phyloP scores from a whole-genome alignment of 1,140 invertebrate species.

The Penaeus indicus region DNA sequence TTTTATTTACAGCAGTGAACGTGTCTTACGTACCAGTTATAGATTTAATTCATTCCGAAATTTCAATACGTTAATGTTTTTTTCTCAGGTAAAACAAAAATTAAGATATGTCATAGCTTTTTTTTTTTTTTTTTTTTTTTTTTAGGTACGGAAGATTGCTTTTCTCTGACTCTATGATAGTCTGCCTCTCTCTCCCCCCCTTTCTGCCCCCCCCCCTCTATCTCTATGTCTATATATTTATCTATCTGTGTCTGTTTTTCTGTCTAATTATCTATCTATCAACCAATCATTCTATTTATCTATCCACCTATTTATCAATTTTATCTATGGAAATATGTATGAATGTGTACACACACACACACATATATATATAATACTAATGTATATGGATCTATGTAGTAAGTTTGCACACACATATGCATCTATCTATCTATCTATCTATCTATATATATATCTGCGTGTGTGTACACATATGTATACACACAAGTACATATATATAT shows the following conservation, averaged over 20 bases:
- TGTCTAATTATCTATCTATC: neutral
- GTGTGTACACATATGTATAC: neutral
- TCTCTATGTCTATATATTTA: neutral
- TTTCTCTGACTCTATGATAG: neutral
- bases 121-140: slow-evolving; percentile 36
- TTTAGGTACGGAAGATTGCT: neutral
- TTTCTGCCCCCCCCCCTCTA: neutral
- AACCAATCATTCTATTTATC: neutral
- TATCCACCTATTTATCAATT: too few relatives aligned
- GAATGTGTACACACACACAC: neutral
- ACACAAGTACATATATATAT: neutral
- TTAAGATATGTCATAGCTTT: neutral
- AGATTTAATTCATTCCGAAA: too few relatives aligned
- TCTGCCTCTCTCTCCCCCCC: neutral
- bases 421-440: neutral
- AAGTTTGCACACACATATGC: neutral
- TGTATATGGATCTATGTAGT: neutral
- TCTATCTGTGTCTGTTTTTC: neutral
- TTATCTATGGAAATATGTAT: too few relatives aligned
- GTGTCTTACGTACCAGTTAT: too few relatives aligned
- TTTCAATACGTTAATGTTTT: too few relatives aligned
- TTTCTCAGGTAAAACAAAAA: neutral
- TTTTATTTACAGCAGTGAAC: too few relatives aligned
- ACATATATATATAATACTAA: neutral
- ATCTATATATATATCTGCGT: neutral